phyloP scores from a whole-genome alignment of 2,113 vertebrate genomes.

The Ctenodactylus gundi region DNA sequence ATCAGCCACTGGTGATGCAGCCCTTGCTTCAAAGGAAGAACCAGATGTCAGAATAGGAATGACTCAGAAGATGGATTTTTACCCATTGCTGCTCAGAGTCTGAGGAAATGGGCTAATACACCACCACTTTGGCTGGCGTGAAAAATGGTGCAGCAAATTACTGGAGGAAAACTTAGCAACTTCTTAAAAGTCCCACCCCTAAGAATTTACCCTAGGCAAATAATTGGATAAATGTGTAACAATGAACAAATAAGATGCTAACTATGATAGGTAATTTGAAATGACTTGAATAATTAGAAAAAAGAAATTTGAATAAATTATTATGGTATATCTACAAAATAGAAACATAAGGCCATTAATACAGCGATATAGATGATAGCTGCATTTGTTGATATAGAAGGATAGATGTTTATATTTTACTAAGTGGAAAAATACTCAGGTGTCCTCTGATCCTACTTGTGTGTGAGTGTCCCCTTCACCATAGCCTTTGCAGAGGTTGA shows the following conservation, averaged over 20 bases:
- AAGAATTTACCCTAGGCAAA: background rate
- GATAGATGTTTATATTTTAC: background rate
- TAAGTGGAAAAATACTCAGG: background rate
- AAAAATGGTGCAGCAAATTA: background rate
- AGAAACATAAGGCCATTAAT: background rate
- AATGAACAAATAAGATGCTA: background rate
- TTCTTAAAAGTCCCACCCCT: background rate
- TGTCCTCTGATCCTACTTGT: background rate
- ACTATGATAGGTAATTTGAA: background rate
- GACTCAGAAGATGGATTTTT: background rate
- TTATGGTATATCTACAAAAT: background rate
- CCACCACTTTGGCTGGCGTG: background rate
- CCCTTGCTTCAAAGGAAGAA: background rate
- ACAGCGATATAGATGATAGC: background rate
- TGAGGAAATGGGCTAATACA: background rate
- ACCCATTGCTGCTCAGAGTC: background rate
- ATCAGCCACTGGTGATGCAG: background rate
- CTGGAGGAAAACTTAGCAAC: background rate
- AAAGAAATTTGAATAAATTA: constrained; percentile 14
- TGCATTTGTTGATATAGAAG: background rate
- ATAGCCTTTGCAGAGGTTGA: background rate
- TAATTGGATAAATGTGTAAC: background rate
- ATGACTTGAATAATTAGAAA: background rate
- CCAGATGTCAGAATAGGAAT: background rate
- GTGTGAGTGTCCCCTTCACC: background rate